phyloP scores from a whole-genome alignment of 92 coral and sea anemone genomes.

The Epizoanthus scotinus region DNA sequence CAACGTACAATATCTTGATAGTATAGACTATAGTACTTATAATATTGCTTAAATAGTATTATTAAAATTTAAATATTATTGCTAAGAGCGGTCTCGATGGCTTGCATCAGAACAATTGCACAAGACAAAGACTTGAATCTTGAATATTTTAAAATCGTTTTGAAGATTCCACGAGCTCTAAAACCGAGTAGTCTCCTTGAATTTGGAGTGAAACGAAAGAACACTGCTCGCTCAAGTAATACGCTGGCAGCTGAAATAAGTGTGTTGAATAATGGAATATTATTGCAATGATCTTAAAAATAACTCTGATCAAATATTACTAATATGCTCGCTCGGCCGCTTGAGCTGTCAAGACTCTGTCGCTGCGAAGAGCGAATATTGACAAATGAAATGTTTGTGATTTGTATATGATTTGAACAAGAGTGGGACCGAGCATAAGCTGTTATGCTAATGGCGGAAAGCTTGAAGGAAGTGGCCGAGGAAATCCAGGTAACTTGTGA shows the following conservation, averaged over 20 bases:
- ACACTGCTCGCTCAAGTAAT: too few relatives aligned
- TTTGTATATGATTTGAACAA: neutral
- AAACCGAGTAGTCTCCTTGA: neutral
- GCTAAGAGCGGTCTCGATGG: neutral
- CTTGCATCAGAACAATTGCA: neutral
- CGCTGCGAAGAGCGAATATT: neutral
- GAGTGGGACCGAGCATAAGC: neutral
- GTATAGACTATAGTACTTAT: neutral
- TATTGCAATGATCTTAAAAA: neutral
- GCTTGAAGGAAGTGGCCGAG: constrained; percentile 21
- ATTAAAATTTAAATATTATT: neutral
- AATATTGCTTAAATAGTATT: neutral
- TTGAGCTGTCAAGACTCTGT: constrained; percentile 1
- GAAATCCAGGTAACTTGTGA: constrained; percentile 13
- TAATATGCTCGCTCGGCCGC: constrained; percentile 5
- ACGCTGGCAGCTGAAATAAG: constrained; percentile 7
- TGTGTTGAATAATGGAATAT: neutral
- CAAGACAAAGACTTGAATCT: constrained; percentile 7
- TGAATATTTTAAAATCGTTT: constrained; percentile 11
- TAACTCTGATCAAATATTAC: constrained; percentile 19
- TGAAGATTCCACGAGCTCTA: neutral
- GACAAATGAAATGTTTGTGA: constrained; percentile 6
- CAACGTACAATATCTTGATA: neutral
- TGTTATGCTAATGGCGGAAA: constrained; percentile 20
- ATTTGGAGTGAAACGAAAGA: neutral